phyloP scores from a whole-genome alignment of 2,113 vertebrate species.

The Ceratotherium simum region DNA sequence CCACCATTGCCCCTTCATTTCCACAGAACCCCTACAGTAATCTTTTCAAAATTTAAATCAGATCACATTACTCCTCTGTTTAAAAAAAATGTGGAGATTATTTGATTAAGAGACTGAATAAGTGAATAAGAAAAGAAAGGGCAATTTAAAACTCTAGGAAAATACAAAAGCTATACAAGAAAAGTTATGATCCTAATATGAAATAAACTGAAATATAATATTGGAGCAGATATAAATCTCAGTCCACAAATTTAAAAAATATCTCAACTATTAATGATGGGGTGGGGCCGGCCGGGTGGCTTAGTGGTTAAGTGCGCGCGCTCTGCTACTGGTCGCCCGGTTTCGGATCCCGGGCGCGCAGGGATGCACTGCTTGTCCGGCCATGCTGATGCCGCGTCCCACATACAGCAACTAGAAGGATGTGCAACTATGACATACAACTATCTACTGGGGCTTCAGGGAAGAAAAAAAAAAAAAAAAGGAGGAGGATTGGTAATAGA shows the following conservation, averaged over 20 bases:
- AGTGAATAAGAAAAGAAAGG: slow-evolving; percentile 13
- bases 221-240: neutral
- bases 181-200: neutral
- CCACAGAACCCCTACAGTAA: neutral
- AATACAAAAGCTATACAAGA: neutral
- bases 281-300: too few relatives aligned
- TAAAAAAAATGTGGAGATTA: neutral
- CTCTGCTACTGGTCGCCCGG: too few relatives aligned
- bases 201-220: neutral
- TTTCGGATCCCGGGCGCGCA: too few relatives aligned
- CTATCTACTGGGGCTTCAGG: too few relatives aligned
- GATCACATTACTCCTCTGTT: neutral
- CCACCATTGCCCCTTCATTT: neutral
- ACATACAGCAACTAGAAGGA: too few relatives aligned
- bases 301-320: too few relatives aligned
- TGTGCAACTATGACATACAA: too few relatives aligned
- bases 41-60: neutral
- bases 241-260: neutral
- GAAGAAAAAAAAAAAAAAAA: too few relatives aligned
- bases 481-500: too few relatives aligned
- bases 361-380: too few relatives aligned
- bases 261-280: neutral
- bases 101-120: neutral
- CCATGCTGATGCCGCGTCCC: too few relatives aligned
- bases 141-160: slow-evolving; percentile 33